phyloP scores from a whole-genome alignment of 2,888 invertebrate genomes.

The Peribatodes rhomboidaria region DNA sequence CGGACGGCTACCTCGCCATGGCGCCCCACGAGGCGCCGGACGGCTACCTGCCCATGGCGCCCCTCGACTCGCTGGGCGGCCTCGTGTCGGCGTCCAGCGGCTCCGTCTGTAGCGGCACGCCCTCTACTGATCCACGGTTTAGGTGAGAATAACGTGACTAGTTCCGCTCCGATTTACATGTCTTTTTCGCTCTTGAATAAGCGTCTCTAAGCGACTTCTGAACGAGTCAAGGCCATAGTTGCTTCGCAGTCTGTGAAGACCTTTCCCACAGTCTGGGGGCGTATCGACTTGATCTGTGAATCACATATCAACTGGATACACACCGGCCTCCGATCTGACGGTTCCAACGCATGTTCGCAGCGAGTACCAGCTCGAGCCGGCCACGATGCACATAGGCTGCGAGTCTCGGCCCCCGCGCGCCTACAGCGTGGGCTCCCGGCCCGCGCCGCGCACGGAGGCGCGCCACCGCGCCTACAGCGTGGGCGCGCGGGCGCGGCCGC shows the following conservation, averaged over 20 bases:
- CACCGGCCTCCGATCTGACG: too few species aligned
- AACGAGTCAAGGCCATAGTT: too few species aligned
- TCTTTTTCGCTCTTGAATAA: too few species aligned
- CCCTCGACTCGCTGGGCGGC: slow-evolving; percentile 65
- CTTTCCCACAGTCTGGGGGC: too few species aligned
- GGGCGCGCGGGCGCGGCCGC: slow-evolving; percentile 75
- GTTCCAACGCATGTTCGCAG: slow-evolving; percentile 59
- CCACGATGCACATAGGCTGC: slow-evolving; percentile 89
- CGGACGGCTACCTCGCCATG: slow-evolving; percentile 75
- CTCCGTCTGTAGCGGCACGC: slow-evolving; percentile 92
- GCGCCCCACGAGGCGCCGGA: slow-evolving; percentile 58
- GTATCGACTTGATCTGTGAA: too few species aligned
- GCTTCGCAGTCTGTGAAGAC: too few species aligned
- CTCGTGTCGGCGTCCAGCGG: slow-evolving; percentile 88
- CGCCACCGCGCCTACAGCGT: slow-evolving; percentile 92
- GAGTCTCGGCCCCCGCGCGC: slow-evolving; percentile 86
- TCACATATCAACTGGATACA: too few species aligned
- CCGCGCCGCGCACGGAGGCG: slow-evolving; percentile 62
- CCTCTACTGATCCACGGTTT: slow-evolving; percentile 89
- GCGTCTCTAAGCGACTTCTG: too few species aligned
- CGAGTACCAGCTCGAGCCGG: slow-evolving; percentile 93
- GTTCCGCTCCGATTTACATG: too few species aligned
- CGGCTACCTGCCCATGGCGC: slow-evolving; percentile 90
- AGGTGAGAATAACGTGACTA: slow-evolving; percentile 61
- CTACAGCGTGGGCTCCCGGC: slow-evolving; percentile 82